These are phyloP conservation scores for Hemithea aestivaria DNA, from an alignment of 2,888 invertebrate genomes.

Conservation along the genomic window DNA sequence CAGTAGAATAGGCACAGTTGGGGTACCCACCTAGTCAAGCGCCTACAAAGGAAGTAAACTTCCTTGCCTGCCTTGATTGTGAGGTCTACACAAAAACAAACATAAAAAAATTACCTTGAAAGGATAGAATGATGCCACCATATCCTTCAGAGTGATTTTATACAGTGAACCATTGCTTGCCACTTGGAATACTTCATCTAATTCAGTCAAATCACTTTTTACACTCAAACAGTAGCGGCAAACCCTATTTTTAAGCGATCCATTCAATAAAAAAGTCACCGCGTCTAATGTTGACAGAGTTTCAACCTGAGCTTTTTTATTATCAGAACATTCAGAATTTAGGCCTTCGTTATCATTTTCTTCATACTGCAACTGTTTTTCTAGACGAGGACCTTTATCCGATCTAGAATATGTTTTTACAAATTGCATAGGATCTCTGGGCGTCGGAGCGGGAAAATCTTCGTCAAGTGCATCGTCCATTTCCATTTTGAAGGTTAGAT, in stretches of 20 bases:
- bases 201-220: conserved; percentile 43
- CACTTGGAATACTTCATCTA: conserved; percentile 57
- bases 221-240: conserved; percentile 61
- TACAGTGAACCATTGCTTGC: conserved; percentile 47
- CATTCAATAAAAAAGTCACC: conserved; percentile 52
- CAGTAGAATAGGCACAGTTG: no score
- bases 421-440: conserved; percentile 12
- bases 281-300: conserved; percentile 56
- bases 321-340: not conserved
- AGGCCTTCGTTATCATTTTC: no score
- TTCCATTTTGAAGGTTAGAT: conserved; percentile 39
- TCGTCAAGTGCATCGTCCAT: no score
- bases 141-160: conserved; percentile 57
- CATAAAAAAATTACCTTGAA: conserved; percentile 46
- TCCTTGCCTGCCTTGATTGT: no score
- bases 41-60: no score
- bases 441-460: conserved; percentile 21
- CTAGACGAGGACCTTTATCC: not conserved
- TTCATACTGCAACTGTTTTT: no score
- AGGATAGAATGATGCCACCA: conserved; percentile 65
- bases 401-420: conserved; percentile 28
- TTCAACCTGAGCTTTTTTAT: conserved; percentile 19
- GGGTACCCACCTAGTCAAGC: no score
- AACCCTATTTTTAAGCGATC: conserved; percentile 49
- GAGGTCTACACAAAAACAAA: no score